Percentiles rank a stretch among this genome's conserved stretches.
Conservation (phyloP, 2,797 vertebrate species). For the Rhinella marina region DNA sequence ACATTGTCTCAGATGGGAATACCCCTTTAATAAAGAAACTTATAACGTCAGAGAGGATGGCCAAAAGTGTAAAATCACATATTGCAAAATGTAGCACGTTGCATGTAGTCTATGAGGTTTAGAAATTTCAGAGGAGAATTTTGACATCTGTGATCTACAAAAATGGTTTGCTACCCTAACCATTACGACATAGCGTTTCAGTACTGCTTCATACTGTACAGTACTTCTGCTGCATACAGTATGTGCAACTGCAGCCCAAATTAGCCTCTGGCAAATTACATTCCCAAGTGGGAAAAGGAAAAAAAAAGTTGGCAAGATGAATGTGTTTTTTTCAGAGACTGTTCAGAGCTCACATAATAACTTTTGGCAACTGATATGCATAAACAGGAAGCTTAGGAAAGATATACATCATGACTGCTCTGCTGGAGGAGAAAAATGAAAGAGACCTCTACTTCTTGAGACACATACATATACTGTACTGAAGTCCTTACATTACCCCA, state of each 20-base stretch:
- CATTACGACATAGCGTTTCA: neutral
- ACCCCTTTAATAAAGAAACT: too few species aligned
- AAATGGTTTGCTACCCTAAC: neutral
- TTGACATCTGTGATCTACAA: neutral
- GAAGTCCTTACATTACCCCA: conserved; percentile 1
- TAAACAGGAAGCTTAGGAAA: conserved; percentile 57
- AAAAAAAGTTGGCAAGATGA: conserved; percentile 51
- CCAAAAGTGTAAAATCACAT: neutral
- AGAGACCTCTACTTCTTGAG: conserved; percentile 16
- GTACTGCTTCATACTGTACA: conserved; percentile 14
- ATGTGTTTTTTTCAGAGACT: conserved; percentile 49
- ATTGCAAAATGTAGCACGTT: neutral
- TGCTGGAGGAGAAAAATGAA: conserved; percentile 18
- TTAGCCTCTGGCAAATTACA: conserved; percentile 37
- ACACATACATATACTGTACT: neutral
- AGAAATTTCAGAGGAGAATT: neutral
- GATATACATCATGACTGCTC: conserved; percentile 42
- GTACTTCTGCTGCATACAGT: neutral
- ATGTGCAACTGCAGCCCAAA: conserved; percentile 8
- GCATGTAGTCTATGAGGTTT: neutral
- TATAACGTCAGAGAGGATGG: neutral
- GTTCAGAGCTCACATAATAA: conserved; percentile 42
- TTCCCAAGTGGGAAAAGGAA: conserved; percentile 44
- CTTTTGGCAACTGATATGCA: conserved; percentile 31
- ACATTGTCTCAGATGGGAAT: too few species aligned